A percentile compares a stretch with the other conserved stretches of the same genome.
phyloP scores from a whole-genome alignment of 2,113 vertebrate species.

The Oryzias javanicus region DNA sequence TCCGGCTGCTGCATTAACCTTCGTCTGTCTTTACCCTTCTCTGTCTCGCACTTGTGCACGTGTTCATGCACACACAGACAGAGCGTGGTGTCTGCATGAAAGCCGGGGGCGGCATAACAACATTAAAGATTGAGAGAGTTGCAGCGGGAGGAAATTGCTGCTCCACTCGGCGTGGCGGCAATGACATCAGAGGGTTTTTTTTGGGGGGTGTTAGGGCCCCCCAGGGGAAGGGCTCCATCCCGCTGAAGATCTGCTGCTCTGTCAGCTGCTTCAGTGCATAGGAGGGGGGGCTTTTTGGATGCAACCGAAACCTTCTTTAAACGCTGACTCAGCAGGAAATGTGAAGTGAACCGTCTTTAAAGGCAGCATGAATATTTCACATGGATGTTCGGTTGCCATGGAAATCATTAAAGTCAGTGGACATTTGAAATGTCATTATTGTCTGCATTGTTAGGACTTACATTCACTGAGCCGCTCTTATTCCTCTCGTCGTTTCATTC shows the following conservation, averaged over 20 bases:
- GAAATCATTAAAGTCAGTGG: background rate
- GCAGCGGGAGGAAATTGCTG: slow-evolving; percentile 50
- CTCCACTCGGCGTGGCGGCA: slow-evolving; percentile 33
- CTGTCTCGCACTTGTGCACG: background rate
- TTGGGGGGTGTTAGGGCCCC: slow-evolving; percentile 28
- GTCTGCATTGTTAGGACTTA: background rate
- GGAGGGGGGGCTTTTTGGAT: slow-evolving; percentile 25
- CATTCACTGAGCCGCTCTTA: slow-evolving; percentile 17
- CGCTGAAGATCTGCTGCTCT: slow-evolving; percentile 18
- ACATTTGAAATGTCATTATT: slow-evolving; percentile 21
- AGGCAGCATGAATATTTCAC: background rate
- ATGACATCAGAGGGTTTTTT: slow-evolving; percentile 56
- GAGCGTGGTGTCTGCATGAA: slow-evolving; percentile 7
- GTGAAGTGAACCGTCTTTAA: slow-evolving; percentile 8
- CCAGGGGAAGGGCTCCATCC: slow-evolving; percentile 4
- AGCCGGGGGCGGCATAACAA: slow-evolving; percentile 43
- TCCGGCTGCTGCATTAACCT: slow-evolving; percentile 16
- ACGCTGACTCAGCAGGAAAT: background rate
- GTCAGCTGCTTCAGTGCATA: slow-evolving; percentile 44
- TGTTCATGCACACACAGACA: slow-evolving; percentile 3
- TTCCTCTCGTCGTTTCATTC: slow-evolving; percentile 47
- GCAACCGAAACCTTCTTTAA: background rate
- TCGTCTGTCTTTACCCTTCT: slow-evolving; percentile 23
- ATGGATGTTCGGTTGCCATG: too few relatives aligned
- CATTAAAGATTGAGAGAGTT: slow-evolving; percentile 56